Base-by-base conservation (phyloP, 1,140 invertebrate species). In the Belonocnema kinseyi region DNA sequence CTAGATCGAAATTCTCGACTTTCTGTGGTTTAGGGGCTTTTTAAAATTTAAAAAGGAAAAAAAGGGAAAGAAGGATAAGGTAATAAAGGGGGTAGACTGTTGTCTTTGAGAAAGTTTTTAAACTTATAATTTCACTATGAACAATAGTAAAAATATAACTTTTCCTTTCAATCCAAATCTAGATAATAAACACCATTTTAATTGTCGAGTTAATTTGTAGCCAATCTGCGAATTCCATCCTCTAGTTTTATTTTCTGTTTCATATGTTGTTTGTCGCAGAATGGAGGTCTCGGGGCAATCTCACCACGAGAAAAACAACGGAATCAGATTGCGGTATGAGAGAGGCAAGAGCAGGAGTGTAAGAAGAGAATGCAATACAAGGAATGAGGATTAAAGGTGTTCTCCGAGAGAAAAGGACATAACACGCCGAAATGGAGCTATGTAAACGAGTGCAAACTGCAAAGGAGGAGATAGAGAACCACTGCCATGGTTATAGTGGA, bases 261-360 rank as follows among this genome's bases (percentile, higher is more conserved):
- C 61, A 66, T 66, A 66, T 66, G 61, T 21, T 16, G 26, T 16
- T 33, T 66, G 61, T 46, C 61, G 61, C 16, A 33, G 61, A 66
- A 66, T 66, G 16, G 33, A 66, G 33, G 61, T 66, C 40, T 46
- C 14, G 74, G 80, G 81, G 82, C 81, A 83, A 85, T 84, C 80
- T 85, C 74, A 58, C 82, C 77, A 75, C 80, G 81, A 84, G 77
- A 81, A 83, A 81, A 80, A 81, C 77, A 74, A 54, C 19, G 76
- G 78, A 85, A 82, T 85, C 81, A 78, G 81, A 83, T 85, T 84
- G 81, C 77, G 73, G 76, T 80, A 56, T 50, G 76, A 73, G 77
- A 73, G 72, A 72, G 61, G 72, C 51, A 72, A 77, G 56, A 50
- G 71, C 74, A 72, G 19, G 56, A 3, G 50, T 21, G 40, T 14